A percentile compares a stretch with the other conserved stretches of the same genome.
These are phyloP conservation scores for Heliangelus exortis DNA, from an alignment of 2,797 vertebrate species.

Conservation along the genomic window DNA sequence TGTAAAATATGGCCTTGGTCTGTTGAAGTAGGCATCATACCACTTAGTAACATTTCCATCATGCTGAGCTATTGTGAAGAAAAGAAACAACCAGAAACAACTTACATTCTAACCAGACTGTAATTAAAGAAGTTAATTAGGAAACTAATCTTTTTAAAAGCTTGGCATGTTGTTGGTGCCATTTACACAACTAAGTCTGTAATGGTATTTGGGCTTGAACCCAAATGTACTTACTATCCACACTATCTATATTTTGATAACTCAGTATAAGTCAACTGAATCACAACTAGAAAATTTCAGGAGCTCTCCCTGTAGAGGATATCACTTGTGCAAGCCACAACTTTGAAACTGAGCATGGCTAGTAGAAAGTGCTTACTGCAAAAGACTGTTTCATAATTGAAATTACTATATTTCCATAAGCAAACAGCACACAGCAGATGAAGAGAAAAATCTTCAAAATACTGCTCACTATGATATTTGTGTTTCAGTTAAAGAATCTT, in stretches of 20 bases:
- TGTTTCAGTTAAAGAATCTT: background rate
- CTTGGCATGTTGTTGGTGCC: background rate
- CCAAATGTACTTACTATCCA: background rate
- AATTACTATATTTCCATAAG: background rate
- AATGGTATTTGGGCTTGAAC: background rate
- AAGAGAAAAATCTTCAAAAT: background rate
- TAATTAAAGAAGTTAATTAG: background rate
- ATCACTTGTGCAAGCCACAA: background rate
- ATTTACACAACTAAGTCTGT: background rate
- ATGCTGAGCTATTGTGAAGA: conserved; percentile 79
- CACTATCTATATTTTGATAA: background rate
- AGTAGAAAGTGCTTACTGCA: background rate
- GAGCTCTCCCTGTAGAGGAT: background rate
- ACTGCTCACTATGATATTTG: background rate
- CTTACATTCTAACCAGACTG: background rate
- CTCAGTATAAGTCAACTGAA: background rate
- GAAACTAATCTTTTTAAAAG: background rate
- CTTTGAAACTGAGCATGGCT: background rate
- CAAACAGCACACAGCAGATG: background rate
- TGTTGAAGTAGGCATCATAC: conserved; percentile 88
- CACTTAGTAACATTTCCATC: conserved; percentile 91
- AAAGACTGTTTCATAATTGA: background rate
- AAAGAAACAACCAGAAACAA: conserved; percentile 18
- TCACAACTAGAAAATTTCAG: background rate
- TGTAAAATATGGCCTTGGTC: conserved; percentile 90